Evolutionary conservation across 2,797 vertebrate genomes (phyloP).

Genomic region (Etheostoma nigrum): DNA sequence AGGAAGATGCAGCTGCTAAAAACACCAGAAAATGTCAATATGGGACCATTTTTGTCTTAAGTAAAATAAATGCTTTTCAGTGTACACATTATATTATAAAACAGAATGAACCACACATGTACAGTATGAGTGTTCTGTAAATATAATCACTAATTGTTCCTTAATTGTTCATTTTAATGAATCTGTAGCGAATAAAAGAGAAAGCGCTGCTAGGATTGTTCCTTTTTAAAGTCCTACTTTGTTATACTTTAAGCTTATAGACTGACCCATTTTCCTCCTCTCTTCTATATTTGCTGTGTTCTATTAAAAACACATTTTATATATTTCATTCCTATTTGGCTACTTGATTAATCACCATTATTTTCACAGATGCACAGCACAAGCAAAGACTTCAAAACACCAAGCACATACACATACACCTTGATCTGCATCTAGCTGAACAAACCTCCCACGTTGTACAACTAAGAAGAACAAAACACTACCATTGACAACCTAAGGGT

Average conservation of each 20-base stretch:
- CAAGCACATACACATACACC: conserved; percentile 50
- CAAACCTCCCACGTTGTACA: conserved; percentile 66
- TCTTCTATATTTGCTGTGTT: conserved; percentile 33
- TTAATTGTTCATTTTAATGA: conserved; percentile 59
- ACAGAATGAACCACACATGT: conserved; percentile 17
- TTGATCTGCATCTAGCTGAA: conserved; percentile 75
- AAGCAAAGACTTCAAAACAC: conserved; percentile 33
- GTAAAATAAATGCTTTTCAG: conserved; percentile 31
- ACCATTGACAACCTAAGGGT: conserved; percentile 64
- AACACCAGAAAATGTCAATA: conserved; percentile 22
- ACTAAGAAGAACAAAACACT: conserved; percentile 64
- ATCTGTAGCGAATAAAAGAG: conserved; percentile 41
- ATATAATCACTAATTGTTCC: conserved; percentile 30
- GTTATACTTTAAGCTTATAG: conserved; percentile 52
- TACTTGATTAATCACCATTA: conserved; percentile 60
- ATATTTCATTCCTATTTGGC: conserved; percentile 29
- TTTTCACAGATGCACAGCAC: conserved; percentile 34
- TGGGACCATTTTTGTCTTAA: conserved; percentile 30
- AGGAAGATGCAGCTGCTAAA: conserved; percentile 21
- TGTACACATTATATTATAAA: not conserved
- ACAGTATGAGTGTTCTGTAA: conserved; percentile 10
- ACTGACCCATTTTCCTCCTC: conserved; percentile 60
- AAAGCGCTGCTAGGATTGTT: conserved; percentile 33
- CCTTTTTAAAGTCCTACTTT: conserved; percentile 53
- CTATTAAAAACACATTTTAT: conserved; percentile 10